Evolutionary conservation across 2,113 vertebrate genomes (phyloP), one percentile per base, ranked within the genome.

Genomic region (Syrmaticus mikado): DNA sequence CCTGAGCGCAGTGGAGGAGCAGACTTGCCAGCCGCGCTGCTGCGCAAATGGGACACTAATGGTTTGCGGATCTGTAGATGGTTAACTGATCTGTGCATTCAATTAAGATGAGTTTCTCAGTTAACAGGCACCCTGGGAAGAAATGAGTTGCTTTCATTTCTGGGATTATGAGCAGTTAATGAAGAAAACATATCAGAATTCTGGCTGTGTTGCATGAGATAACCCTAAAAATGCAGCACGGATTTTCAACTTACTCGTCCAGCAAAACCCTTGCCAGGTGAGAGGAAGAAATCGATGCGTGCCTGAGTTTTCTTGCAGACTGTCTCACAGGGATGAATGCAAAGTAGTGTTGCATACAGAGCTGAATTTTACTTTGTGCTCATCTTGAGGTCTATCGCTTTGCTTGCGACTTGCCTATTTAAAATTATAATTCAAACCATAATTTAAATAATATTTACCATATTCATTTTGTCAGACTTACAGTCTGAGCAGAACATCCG

Each of bases 101-200:
- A 96, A 93, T 98, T 97, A 97, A 95, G 94, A 96, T 90, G 89
- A 91, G 96, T 95, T 97, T 93, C 96, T 92, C 96, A 92, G 96
- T 96, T 97, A 96, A 97, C 97, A 96, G 96, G 93, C 96, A 96
- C 97, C 95, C 97, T 94, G 96, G 97, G 97, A 97, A 96, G 96
- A 97, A 92, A 90, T 48, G 58, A 90, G 95, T 94, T 95, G 41
- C 93, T 95, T 94, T 97, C 94, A 82, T 97, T 97, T 96, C 97
- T 97, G 94, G 94, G 82, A 96, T 90, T 95, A 92, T 83, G 96
- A 97, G 96, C 93, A 72, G 89, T 96, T 97, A 97, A 97, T 97
- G 96, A 96, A 97, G 95, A 93, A 96, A 88, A 57, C 85, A 36
- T 93, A 96, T 95, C 96, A 94, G 95, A 95, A 95, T 95, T 95